These are phyloP conservation scores for Hydractinia echinata DNA, from an alignment of 30 jellyfish, hydroid and myxozoan species.

Conservation along the genomic window DNA sequence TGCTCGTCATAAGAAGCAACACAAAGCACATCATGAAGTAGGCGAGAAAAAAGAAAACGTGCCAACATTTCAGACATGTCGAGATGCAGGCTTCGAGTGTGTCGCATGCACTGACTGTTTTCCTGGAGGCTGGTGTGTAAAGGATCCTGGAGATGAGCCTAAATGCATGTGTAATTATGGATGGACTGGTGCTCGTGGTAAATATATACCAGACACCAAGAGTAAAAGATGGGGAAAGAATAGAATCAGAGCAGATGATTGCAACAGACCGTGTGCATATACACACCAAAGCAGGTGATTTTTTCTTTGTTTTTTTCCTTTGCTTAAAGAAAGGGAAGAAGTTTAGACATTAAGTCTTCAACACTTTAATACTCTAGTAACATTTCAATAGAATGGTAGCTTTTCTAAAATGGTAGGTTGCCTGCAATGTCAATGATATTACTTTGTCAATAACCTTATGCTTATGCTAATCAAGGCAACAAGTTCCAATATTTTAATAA, in stretches of 20 bases:
- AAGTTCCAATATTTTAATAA: no score
- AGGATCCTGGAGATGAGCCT: background rate
- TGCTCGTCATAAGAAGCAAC: no score
- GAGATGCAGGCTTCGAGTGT: constrained; percentile 5
- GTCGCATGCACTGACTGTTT: background rate
- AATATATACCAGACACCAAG: constrained; percentile 2
- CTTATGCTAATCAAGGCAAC: no score
- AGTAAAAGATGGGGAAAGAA: constrained; percentile 25
- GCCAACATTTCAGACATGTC: background rate
- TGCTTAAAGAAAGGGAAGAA: background rate
- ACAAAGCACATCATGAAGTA: no score
- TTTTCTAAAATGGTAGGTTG: no score
- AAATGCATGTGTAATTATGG: constrained; percentile 27
- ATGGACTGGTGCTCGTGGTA: constrained; percentile 19
- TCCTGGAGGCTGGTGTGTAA: constrained; percentile 6
- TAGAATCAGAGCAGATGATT: constrained; percentile 11
- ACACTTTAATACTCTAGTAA: no score
- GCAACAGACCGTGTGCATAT: constrained; percentile 15
- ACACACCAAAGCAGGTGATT: constrained; percentile 20
- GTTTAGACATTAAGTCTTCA: no score
- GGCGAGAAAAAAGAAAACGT: no score
- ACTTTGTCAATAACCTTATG: no score
- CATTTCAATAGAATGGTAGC: no score
- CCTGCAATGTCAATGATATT: no score
- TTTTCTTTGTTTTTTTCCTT: background rate